phyloP scores from a whole-genome alignment of 92 coral and sea anemone species.

The Hydrozoanthus gracilis region DNA sequence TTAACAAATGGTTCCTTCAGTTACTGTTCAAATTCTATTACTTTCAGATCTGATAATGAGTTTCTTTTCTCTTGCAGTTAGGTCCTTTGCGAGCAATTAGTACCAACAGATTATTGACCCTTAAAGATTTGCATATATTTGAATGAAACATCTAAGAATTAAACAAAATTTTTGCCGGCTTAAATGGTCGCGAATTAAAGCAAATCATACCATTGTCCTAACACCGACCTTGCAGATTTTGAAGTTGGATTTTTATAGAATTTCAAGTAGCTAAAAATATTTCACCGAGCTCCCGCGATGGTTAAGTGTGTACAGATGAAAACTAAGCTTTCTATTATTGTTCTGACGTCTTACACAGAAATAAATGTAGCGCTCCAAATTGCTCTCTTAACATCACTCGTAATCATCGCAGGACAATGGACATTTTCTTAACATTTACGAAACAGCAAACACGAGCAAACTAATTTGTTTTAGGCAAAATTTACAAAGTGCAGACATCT shows the following conservation, averaged over 20 bases:
- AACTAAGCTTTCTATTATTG: constrained; percentile 2
- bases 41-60: constrained; percentile 14
- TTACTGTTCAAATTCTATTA: constrained; percentile 35
- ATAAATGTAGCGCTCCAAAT: neutral
- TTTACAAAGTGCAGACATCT: too few relatives aligned
- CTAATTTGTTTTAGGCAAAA: too few relatives aligned
- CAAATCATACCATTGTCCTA: neutral
- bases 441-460: too few relatives aligned
- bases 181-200: neutral
- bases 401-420: too few relatives aligned
- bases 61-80: constrained; percentile 15
- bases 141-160: neutral
- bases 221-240: neutral
- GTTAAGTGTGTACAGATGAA: neutral
- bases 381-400: neutral
- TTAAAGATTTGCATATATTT: constrained; percentile 38
- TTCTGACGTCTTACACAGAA: constrained; percentile 6
- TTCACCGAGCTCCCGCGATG: neutral
- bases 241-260: neutral
- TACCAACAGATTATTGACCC: constrained; percentile 8
- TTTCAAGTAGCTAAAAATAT: neutral
- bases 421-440: too few relatives aligned
- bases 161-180: neutral
- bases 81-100: constrained; percentile 27
- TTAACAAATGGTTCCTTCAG: neutral